Evolutionary conservation across 1,140 invertebrate genomes (phyloP), one percentile per base, ranked within the genome.

Genomic region (Brachystomella parvula): DNA sequence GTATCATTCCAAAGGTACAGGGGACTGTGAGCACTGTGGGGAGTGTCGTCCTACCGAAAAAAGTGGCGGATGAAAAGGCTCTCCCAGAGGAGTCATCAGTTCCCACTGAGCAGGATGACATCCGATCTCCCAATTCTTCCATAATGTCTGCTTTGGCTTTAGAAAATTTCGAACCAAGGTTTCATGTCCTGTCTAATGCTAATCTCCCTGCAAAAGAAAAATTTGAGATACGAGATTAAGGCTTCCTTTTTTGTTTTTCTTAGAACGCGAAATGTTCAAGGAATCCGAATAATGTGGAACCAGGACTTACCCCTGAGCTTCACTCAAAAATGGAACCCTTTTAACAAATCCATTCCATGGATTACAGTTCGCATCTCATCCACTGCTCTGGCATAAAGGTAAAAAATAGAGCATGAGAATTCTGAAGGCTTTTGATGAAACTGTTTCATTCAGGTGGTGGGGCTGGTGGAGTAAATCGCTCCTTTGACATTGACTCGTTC

Each of bases 321-420:
- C 71, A 80, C 83, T 63, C 86, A 87, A 69, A 85, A 85, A 67
- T 94, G 90, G 90, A 94, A 94, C 77, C 90, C 90, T 1, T 92
- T 90, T 79, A 84, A 83, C 67, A 83, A 84, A 65, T 83, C 87
- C 59, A 87, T 91, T 69, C 90, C 90, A 0, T 89, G 85, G 77
- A 78, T 85, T 3, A 92, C 89, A n/a, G 1, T 87, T 88, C 68
- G 83, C 87, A 1, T 89, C 87, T 67, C 90, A 92, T 80, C 89
- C 89, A 9, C 80, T 92, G 47, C 83, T 84, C 72, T 89, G 87
- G 82, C 85, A 88, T 76, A 71, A 68, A 63, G 64, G 63, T 64
- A 31, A 31, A 47, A 53, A 63, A 28, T 56, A 44, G 32, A 24
- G 30, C 9, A 44, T 76, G 74, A n/a, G 63, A 9, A 29, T 15